phyloP scores from a whole-genome alignment of 2,113 vertebrate species.

The Phodopus roborovskii region DNA sequence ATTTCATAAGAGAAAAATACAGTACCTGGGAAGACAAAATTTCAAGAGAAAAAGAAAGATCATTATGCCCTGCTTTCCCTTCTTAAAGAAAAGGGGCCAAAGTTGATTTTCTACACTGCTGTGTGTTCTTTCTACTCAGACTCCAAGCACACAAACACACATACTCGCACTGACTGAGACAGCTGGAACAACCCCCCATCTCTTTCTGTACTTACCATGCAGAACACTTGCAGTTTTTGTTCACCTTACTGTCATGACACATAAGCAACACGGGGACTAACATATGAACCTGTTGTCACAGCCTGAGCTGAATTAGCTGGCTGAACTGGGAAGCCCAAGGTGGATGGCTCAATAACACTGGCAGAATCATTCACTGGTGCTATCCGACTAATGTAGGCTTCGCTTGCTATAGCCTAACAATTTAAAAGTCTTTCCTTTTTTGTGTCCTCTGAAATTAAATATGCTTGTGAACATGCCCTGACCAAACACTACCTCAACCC shows the following conservation, averaged over 20 bases:
- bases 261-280: constrained; percentile 24
- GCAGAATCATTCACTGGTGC: neutral
- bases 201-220: neutral
- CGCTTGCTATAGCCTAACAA: neutral
- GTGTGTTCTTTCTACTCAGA: neutral
- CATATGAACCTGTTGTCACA: neutral
- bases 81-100: neutral
- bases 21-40: neutral
- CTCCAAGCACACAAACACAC: neutral
- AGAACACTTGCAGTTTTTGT: neutral
- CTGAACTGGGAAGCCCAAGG: neutral
- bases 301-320: neutral
- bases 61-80: neutral
- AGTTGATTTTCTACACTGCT: neutral
- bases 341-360: neutral
- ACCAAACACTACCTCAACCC: neutral
- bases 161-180: neutral
- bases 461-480: neutral
- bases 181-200: neutral
- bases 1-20: neutral
- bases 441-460: neutral
- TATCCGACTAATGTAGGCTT: neutral
- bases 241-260: neutral
- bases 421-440: neutral
- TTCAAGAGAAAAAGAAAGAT: neutral